Base-by-base conservation (phyloP, 2,888 invertebrate species). In the Doris montereyensis region DNA sequence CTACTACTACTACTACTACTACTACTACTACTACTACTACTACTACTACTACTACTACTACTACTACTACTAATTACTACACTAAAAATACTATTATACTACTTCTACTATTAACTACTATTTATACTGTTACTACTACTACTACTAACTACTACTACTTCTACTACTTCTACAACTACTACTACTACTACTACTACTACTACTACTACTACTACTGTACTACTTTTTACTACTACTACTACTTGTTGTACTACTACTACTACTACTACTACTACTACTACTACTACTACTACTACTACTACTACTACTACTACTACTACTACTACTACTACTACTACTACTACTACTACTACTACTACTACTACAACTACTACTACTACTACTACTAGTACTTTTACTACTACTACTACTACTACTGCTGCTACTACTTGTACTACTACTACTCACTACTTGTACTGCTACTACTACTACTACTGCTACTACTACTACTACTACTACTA, bases 401-500 rank as follows among this genome's bases (percentile, higher is more conserved):
- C 62, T 5, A 24, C 24, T 5, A 62, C 8, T 62, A 5, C 24
- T 13, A 21, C 62, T 13, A 21, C 62, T 62, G n/a, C 24, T 13
- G 8, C 62, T 62, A 24, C 62, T n/a, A 5, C 5, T 5, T 62
- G 5, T n/a, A 13, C 5, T n/a, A 24, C 62, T 62, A 24, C n/a
- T 24, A 21, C 17, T 62, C 5, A 8, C n/a, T 13, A 68, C 68
- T 68, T 26, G 28, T 68, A 68, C 68, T 68, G 28, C 68, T 68
- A 68, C 68, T 68, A 68, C 68, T 68, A 30, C 68, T n/a, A n/a
- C n/a, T n/a, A n/a, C n/a, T n/a, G 28, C 68, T 68, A 68, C 68
- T 68, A 68, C 68, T 68, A 68, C 32, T 68, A 68, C 68, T 68
- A 68, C 68, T 68, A 68, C 68, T 68, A 68, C 68, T 68, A 68